These are phyloP conservation scores for Silurus lanzhouensis DNA, from an alignment of 2,797 vertebrate species.

Conservation along the genomic window DNA sequence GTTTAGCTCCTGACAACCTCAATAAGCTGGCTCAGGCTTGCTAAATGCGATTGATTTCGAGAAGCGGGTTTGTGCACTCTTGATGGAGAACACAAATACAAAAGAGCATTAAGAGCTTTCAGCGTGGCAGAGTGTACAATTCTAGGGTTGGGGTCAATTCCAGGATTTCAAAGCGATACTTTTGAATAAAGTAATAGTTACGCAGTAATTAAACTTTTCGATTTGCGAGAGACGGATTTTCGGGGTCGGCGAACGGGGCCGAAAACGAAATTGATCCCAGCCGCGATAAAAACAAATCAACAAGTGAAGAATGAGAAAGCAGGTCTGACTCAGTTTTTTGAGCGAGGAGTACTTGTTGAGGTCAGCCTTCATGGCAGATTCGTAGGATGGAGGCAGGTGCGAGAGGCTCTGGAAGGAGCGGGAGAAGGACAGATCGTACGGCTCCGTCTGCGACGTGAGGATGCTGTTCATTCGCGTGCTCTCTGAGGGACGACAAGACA, in stretches of 20 bases:
- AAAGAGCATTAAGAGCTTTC: constrained; percentile 17
- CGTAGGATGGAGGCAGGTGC: constrained; percentile 95
- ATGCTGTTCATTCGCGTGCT: constrained; percentile 94
- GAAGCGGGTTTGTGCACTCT: constrained; percentile 17
- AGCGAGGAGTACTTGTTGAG: constrained; percentile 96
- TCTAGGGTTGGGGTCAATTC: constrained; percentile 28
- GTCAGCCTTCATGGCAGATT: constrained; percentile 93
- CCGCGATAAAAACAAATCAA: constrained; percentile 13
- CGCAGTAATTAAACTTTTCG: too few relatives aligned
- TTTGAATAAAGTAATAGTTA: constrained; percentile 11
- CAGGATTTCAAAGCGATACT: not conserved
- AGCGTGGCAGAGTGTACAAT: not conserved
- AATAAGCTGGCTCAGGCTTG: constrained; percentile 19
- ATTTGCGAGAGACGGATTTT: too few relatives aligned
- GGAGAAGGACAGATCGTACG: constrained; percentile 97
- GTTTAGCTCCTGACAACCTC: not conserved
- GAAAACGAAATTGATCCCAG: constrained; percentile 14
- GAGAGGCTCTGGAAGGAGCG: constrained; percentile 98
- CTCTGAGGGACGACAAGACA: constrained; percentile 78
- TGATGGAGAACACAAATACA: constrained; percentile 15
- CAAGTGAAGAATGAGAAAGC: constrained; percentile 38
- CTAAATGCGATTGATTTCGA: constrained; percentile 12
- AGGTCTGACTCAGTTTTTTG: constrained; percentile 95
- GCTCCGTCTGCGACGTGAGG: constrained; percentile 97
- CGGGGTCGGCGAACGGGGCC: not conserved